A percentile compares a stretch with the other conserved stretches of the same genome.
Evolutionary conservation across 1,140 invertebrate genomes (phyloP).

Genomic region (Tachypleus tridentatus): DNA sequence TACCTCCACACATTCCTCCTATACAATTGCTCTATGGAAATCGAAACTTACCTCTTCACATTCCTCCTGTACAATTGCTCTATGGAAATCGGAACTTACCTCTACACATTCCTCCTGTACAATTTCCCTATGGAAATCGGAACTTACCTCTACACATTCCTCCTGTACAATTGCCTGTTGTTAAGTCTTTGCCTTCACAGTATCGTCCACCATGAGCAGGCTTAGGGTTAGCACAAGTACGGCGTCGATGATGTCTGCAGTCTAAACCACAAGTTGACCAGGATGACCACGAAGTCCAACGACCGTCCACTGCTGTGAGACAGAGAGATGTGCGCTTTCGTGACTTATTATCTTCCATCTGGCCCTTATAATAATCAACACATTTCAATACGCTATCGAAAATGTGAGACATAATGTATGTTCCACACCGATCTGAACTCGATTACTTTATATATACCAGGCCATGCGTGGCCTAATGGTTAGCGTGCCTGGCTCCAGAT

Average conservation of each 20-base stretch:
- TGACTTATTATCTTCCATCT: too few relatives aligned
- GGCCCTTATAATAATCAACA: too few relatives aligned
- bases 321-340: too few relatives aligned
- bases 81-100: slow-evolving; percentile 32
- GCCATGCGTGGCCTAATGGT: too few relatives aligned
- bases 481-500: too few relatives aligned
- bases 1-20: slow-evolving; percentile 50
- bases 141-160: too few relatives aligned
- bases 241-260: slow-evolving; percentile 39
- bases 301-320: slow-evolving; percentile 46
- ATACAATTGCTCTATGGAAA: slow-evolving; percentile 46
- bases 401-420: too few relatives aligned
- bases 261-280: slow-evolving; percentile 78
- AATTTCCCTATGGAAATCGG: slow-evolving; percentile 39
- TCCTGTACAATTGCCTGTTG: slow-evolving; percentile 50
- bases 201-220: slow-evolving; percentile 64
- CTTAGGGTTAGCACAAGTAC: slow-evolving; percentile 65
- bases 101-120: slow-evolving; percentile 52
- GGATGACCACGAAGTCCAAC: slow-evolving; percentile 74
- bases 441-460: too few relatives aligned
- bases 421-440: too few relatives aligned
- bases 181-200: slow-evolving; percentile 65
- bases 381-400: too few relatives aligned
- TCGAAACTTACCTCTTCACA: too few relatives aligned
- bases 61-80: too few relatives aligned